Base-by-base conservation (phyloP, 2,797 vertebrate genomes). In the Myotis pilosus region DNA sequence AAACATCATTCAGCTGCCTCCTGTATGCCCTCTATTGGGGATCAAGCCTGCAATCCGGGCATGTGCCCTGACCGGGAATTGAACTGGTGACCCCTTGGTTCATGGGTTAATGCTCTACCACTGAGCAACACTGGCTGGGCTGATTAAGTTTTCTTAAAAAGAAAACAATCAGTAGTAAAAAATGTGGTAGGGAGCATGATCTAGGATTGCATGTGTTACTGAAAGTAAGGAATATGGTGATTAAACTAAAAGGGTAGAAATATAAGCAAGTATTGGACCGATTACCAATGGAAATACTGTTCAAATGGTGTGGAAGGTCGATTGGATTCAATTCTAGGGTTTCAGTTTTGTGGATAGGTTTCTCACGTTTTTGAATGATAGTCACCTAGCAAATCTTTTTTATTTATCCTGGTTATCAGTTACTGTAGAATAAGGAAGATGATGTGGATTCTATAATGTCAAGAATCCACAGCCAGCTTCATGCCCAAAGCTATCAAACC, bases 391-490 rank as follows among this genome's bases (percentile, higher is more conserved):
- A 62, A 28, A 28, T 53, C 87, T 95, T 71, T 12, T 89, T 85
- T 75, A 71, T 72, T 90, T 85, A 66, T n/a, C 17, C 62, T 53
- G 44, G 33, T 17, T 38, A 25, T 71, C 76, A 84, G 6, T 82
- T 87, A 60, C n/a, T 44, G 4, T 44, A 49, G 74, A 88, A 38
- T 55, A 62, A 81, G 28, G 64, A 41, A 85, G 62, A 51, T 41
- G 38, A 88, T 95, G 90, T 92, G 57, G 92, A 95, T 96, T 93
- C 94, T 30, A 30, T 25, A 36, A 91, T 13, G 17, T 64, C 64
- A 92, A 53, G 64, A 66, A 92, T 1, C 38, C 28, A n/a, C 8
- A 89, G 68, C 30, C 53, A 91, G 64, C n/a, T 86, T 85, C 57
- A 55, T n/a, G 28, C 64, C 44, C 60, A 38, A 33, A 83, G 55